These are phyloP conservation scores for Tetranychus truncatus DNA, from an alignment of 2,888 invertebrate species.

Conservation along the genomic window DNA sequence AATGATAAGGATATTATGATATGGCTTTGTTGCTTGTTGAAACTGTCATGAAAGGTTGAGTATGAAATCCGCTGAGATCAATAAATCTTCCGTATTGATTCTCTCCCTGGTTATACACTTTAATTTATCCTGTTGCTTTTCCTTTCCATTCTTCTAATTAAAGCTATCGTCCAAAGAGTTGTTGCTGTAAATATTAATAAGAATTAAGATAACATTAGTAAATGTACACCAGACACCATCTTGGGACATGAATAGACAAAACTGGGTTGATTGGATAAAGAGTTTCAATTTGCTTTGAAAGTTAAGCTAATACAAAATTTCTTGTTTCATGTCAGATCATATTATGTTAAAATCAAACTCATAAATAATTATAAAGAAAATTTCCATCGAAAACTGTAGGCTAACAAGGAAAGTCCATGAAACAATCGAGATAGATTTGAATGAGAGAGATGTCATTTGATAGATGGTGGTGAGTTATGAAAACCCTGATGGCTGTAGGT, in stretches of 20 bases:
- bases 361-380: background rate
- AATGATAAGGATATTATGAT: no score
- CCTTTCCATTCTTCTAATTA: background rate
- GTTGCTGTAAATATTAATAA: background rate
- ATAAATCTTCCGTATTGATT: no score
- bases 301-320: background rate
- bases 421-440: background rate
- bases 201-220: background rate
- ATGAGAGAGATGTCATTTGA: background rate
- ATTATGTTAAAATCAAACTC: no score
- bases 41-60: no score
- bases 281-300: no score
- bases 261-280: background rate
- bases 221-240: background rate
- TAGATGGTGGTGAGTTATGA: background rate
- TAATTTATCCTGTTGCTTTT: no score
- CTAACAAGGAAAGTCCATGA: background rate
- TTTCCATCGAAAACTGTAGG: background rate
- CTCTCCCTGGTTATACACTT: no score
- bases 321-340: background rate
- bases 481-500: background rate
- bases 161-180: constrained; percentile 6
- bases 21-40: no score
- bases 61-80: no score
- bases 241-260: background rate